Evolutionary conservation across 2,888 invertebrate genomes (phyloP).

Genomic region (Drosophila lutescens): DNA sequence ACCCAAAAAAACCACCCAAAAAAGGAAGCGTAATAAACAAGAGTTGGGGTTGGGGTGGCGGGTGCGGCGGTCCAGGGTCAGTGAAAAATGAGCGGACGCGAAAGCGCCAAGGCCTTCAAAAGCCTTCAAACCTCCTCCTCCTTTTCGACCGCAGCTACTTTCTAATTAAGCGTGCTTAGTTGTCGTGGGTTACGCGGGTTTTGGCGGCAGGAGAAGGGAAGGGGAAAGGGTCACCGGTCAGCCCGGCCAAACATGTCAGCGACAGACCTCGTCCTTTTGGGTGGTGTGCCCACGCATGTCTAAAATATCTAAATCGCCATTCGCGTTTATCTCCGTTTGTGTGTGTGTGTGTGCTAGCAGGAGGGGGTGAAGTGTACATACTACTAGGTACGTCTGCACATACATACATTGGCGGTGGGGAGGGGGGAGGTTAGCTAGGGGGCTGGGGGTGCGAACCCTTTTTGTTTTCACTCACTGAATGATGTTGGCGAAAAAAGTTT

Average conservation of each 20-base stretch:
- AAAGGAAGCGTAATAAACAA: neutral
- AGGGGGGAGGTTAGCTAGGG: neutral
- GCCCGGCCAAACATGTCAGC: conserved; percentile 56
- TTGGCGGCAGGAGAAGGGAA: conserved; percentile 6
- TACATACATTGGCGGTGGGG: neutral
- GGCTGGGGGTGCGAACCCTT: conserved; percentile 59
- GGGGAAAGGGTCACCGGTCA: conserved; percentile 6
- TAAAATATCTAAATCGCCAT: conserved; percentile 79
- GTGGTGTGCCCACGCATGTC: conserved; percentile 55
- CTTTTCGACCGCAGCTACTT: conserved; percentile 71
- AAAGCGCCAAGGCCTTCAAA: conserved; percentile 13
- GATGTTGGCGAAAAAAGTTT: conserved; percentile 72
- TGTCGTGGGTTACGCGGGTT: conserved; percentile 45
- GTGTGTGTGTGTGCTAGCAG: neutral
- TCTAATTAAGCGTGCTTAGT: conserved; percentile 82
- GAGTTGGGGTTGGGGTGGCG: neutral
- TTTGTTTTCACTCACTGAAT: conserved; percentile 69
- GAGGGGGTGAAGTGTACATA: conserved; percentile 18
- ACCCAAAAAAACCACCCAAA: conserved; percentile 17
- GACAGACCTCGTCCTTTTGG: conserved; percentile 44
- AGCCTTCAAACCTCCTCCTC: neutral
- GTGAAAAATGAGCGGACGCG: conserved; percentile 69
- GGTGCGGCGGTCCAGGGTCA: conserved; percentile 40
- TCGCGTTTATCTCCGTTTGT: conserved; percentile 56
- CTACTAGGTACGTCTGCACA: conserved; percentile 15